phyloP scores from a whole-genome alignment of 2,888 invertebrate genomes.

The Hyles lineata region DNA sequence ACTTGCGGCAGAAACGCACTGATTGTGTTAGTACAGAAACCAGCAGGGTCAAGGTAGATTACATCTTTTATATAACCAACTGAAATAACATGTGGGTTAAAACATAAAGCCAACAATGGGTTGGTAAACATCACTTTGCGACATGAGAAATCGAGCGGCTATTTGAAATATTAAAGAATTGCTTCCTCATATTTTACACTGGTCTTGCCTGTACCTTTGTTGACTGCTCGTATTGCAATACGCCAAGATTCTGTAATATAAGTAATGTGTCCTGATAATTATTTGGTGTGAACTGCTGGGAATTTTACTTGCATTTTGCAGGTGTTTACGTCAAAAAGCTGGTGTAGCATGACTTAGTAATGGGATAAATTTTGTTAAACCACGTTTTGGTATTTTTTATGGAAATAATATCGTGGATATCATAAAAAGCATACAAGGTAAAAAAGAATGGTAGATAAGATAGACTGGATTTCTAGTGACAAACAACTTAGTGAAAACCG shows the following conservation, averaged over 20 bases:
- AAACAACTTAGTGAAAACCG: too few species aligned
- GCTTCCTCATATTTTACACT: constrained; percentile 16
- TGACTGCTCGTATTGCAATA: background rate
- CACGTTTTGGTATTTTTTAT: too few species aligned
- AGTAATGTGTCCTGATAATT: background rate
- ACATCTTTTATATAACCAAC: constrained; percentile 22
- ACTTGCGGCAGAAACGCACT: constrained; percentile 32
- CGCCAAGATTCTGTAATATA: background rate
- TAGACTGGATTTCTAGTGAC: too few species aligned
- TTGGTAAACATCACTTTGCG: constrained; percentile 25
- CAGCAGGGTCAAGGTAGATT: constrained; percentile 40
- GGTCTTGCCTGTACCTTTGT: background rate
- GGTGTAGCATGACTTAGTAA: too few species aligned
- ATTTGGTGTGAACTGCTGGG: too few species aligned
- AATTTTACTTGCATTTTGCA: too few species aligned
- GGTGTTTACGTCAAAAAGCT: too few species aligned
- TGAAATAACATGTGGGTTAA: constrained; percentile 20
- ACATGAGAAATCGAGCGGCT: constrained; percentile 15
- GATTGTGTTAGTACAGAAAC: constrained; percentile 44
- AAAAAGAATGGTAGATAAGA: too few species aligned
- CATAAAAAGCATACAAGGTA: too few species aligned
- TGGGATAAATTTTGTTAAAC: too few species aligned
- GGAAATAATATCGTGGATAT: too few species aligned
- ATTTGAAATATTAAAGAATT: constrained; percentile 11
- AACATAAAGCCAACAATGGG: constrained; percentile 4